These are phyloP conservation scores for Tinea trinotella DNA, from an alignment of 2,888 invertebrate genomes.

Conservation along the genomic window DNA sequence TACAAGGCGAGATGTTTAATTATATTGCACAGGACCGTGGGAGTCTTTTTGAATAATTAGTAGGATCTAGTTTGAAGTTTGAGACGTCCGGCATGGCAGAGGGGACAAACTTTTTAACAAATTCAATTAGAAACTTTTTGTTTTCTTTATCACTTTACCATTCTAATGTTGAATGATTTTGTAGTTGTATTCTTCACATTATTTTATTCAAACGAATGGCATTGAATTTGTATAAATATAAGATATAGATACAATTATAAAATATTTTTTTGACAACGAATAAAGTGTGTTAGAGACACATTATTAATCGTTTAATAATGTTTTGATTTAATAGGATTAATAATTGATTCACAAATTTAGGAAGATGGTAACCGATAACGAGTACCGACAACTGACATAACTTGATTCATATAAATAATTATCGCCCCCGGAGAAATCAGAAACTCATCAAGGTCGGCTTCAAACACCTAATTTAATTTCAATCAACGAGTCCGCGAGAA, in stretches of 20 bases:
- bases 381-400: background rate
- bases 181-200: too few species aligned
- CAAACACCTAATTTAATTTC: conserved; percentile 43
- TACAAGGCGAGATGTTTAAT: conserved; percentile 70
- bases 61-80: conserved; percentile 31
- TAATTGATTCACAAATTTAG: conserved; percentile 1
- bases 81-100: conserved; percentile 18
- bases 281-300: too few species aligned
- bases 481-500: conserved; percentile 41
- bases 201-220: too few species aligned
- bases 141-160: conserved; percentile 22
- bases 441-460: conserved; percentile 20
- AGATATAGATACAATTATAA: too few species aligned
- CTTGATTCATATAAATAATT: conserved; percentile 17
- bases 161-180: background rate
- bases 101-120: conserved; percentile 17
- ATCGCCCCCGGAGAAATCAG: conserved; percentile 19
- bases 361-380: background rate
- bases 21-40: conserved; percentile 36
- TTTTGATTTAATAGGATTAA: too few species aligned
- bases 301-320: too few species aligned
- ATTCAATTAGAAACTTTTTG: conserved; percentile 8
- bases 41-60: conserved; percentile 47
- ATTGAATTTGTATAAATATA: too few species aligned
- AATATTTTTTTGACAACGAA: too few species aligned